Percentiles rank a stretch among this genome's conserved stretches.
phyloP scores from a whole-genome alignment of 2,888 invertebrate species.

The Apodemia zela region DNA sequence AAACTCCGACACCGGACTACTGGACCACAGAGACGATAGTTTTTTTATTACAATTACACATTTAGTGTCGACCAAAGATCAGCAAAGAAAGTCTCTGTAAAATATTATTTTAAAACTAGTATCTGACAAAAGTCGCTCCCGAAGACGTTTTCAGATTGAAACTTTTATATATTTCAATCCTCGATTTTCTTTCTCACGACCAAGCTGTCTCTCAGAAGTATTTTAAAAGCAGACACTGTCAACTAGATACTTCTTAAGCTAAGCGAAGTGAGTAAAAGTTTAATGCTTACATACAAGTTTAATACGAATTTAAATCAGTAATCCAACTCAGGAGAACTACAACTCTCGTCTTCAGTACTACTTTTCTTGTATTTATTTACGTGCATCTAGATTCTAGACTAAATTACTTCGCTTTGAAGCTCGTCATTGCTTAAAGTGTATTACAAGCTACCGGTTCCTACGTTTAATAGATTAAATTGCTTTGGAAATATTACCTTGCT shows the following conservation, averaged over 20 bases:
- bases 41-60: too few species aligned
- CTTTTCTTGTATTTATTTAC: conserved; percentile 11
- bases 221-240: conserved; percentile 6
- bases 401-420: conserved; percentile 11
- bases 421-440: background rate
- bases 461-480: conserved; percentile 6
- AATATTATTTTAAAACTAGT: conserved; percentile 1
- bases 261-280: conserved; percentile 6
- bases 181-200: conserved; percentile 3
- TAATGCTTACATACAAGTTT: conserved; percentile 3
- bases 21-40: too few species aligned
- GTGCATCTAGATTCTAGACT: conserved; percentile 6
- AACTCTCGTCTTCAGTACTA: conserved; percentile 2
- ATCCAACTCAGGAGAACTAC: conserved; percentile 5
- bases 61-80: too few species aligned
- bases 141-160: conserved; percentile 8
- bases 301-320: conserved; percentile 12
- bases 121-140: background rate
- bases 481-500: background rate
- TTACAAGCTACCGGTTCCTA: background rate
- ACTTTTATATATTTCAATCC: background rate
- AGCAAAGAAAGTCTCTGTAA: background rate
- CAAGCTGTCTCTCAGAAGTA: background rate
- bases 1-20: too few species aligned
- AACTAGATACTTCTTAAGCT: conserved; percentile 4